A percentile compares a stretch with the other conserved stretches of the same genome.
phyloP scores from a whole-genome alignment of 2,888 invertebrate species.

The Molorchus minor region DNA sequence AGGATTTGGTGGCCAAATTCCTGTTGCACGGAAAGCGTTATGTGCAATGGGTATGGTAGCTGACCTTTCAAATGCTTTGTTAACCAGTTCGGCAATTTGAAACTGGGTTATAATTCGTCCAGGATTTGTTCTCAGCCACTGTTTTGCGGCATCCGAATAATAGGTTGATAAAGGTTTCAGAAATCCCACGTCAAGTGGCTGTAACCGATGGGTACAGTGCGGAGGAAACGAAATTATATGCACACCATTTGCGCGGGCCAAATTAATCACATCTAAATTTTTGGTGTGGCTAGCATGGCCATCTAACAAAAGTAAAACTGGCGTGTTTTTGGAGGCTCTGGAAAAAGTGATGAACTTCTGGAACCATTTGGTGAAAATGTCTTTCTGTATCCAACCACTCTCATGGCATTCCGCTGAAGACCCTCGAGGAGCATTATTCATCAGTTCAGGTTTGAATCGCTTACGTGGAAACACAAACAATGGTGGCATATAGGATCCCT shows the following conservation, averaged over 20 bases:
- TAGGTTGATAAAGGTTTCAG: conserved; percentile 44
- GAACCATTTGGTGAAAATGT: conserved; percentile 33
- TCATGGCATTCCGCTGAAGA: conserved; percentile 36
- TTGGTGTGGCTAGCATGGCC: conserved; percentile 25
- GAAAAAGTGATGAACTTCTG: conserved; percentile 10
- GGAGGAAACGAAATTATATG: conserved; percentile 51
- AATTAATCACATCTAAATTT: conserved; percentile 50
- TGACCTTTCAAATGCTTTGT: conserved; percentile 36
- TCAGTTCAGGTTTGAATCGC: conserved; percentile 25
- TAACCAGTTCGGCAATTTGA: conserved; percentile 38
- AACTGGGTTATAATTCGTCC: conserved; percentile 43
- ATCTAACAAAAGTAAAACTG: conserved; percentile 24
- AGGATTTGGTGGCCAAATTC: too few species aligned
- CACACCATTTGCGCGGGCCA: conserved; percentile 44
- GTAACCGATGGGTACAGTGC: conserved; percentile 45
- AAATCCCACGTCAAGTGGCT: conserved; percentile 47
- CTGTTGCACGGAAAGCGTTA: conserved; percentile 2
- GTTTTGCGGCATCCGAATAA: conserved; percentile 42
- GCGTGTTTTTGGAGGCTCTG: conserved; percentile 2
- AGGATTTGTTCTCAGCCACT: conserved; percentile 42
- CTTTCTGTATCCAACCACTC: conserved; percentile 34
- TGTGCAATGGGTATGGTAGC: conserved; percentile 6
- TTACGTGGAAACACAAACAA: conserved; percentile 33
- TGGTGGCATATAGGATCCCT: conserved; percentile 27
- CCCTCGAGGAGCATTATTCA: conserved; percentile 30